Base-by-base conservation (phyloP, 1,140 invertebrate genomes). In the Anoplolepis gracilipes region DNA sequence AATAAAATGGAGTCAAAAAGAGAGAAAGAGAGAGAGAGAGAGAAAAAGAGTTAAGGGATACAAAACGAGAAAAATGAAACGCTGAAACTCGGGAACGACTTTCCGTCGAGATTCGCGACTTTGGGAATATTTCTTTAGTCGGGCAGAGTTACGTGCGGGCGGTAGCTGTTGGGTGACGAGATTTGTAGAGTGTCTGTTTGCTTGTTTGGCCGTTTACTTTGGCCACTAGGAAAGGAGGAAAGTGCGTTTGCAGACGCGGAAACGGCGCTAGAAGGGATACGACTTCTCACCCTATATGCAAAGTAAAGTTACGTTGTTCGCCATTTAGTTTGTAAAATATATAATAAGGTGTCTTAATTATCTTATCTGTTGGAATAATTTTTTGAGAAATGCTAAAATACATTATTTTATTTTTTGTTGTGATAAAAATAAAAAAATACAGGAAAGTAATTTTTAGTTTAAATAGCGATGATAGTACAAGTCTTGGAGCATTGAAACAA, bases 201-300 rank as follows among this genome's bases (percentile, higher is more conserved):
- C 84, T 79, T 85, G 84, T 78, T 85, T 85, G 84, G 73, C 76
- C 84, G 84, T 85, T 85, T 85, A 79, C 73, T 79, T 79, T 85
- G 84, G 64, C 84, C 84, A 85, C 62, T 81, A 76, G 84, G 13
- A 62, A 67, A 81, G 46, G 62, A 69, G 28, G 46, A 79, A 85
- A 78, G 84, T 81, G 75, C 61, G 75, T 78, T 79, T 46, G 39
- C 49, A 59, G 28, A 36, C 53, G 75, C 53, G 62, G 49, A 67
- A 84, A 30, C 55, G 30, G 28, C 33, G 22, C 13, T 42, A 33
- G 22, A 46, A 22, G 16, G 13, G 42, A 39, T 55, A 22, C 36
- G 39, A 82, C 25, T 53, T 81, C 16, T 49, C 64, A 22, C n/a
- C 19, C 25, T 19, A 36, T 22, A 73, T 72, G 78, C 28, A 33